A percentile compares a stretch with the other conserved stretches of the same genome.
Conservation (phyloP, 2,888 invertebrate species). For the Blastobasis lacticolella region DNA sequence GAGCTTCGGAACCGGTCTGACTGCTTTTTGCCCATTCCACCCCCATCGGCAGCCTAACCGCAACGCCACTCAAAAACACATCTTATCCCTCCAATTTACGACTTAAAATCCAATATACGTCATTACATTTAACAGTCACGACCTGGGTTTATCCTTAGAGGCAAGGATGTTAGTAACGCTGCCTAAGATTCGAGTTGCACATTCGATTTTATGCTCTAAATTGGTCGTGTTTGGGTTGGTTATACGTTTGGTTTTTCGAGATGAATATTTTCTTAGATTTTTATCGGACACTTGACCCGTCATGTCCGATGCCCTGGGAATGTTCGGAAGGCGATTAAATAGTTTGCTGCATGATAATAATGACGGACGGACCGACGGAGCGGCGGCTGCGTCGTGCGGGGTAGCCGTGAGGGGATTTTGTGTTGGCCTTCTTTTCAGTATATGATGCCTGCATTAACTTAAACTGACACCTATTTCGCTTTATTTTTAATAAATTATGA, state of each 20-base stretch:
- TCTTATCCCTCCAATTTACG: slow-evolving; percentile 9
- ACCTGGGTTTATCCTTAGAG: slow-evolving; percentile 44
- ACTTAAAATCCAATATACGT: slow-evolving; percentile 16
- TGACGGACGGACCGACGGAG: neutral
- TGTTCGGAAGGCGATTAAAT: slow-evolving; percentile 50
- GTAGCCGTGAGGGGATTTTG: too few relatives aligned
- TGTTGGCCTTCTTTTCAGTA: too few relatives aligned
- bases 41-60: slow-evolving; percentile 35
- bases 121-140: slow-evolving; percentile 51
- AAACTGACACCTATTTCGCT: too few relatives aligned
- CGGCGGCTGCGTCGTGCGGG: neutral
- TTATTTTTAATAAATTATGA: too few relatives aligned
- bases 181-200: neutral
- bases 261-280: slow-evolving; percentile 59
- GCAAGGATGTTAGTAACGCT: slow-evolving; percentile 33
- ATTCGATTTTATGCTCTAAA: neutral
- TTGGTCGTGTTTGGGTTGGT: neutral
- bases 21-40: slow-evolving; percentile 65
- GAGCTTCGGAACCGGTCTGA: slow-evolving; percentile 47
- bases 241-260: slow-evolving; percentile 20
- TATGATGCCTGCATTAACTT: too few relatives aligned
- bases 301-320: slow-evolving; percentile 64
- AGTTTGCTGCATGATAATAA: slow-evolving; percentile 8
- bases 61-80: neutral
- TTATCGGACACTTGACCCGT: slow-evolving; percentile 65